Evolutionary conservation across 2,888 invertebrate species (phyloP), one percentile per base, ranked within the genome.

Genomic region (Mythimna pallens): DNA sequence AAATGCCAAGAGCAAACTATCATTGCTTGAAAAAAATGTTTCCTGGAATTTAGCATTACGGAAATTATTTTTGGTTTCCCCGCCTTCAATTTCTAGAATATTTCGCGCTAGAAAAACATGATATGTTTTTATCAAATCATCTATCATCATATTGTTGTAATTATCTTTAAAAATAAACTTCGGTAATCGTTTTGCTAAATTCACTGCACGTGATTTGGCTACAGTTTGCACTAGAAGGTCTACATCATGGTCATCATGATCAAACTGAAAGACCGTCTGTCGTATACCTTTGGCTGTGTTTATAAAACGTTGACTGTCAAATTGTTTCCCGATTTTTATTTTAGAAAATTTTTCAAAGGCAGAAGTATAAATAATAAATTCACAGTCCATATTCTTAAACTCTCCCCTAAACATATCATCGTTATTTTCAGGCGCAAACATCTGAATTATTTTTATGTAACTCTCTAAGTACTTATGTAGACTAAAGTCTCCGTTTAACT

Each of bases 381-480:
- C 62, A 65, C 77, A 83, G 9, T 84, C 76, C 17, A 77, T 77
- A 40, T 66, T 72, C 25, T 78, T 75, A 65, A 74, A 71, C 14
- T 52, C 54, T 0, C 70, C 77, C 9, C 47, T 77, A 43, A 84
- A 86, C 70, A 83, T 81, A 22, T 50, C 58, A 52, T 81, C 81
- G 3, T 63, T 34, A n/a, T 67, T 74, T 36, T 81, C 58, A 8
- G 61, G 63, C 2, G 12, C 20, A 22, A 83, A 71, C 74, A 65
- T 81, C 40, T 75, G 71, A 40, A 25, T 66, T 66, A 83, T 81
- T 66, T 76, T 73, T 43, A 81, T 59, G 34, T 78, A 84, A 63
- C 85, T 83, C 25, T 85, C 78, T 17, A 79, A 80, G 36, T 86
- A 85, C 75, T 85, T 83, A 43, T 73, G 57, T 30, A 85, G 58